These are phyloP conservation scores for Tribolium freemani DNA, from an alignment of 2,888 invertebrate species.

Conservation along the genomic window DNA sequence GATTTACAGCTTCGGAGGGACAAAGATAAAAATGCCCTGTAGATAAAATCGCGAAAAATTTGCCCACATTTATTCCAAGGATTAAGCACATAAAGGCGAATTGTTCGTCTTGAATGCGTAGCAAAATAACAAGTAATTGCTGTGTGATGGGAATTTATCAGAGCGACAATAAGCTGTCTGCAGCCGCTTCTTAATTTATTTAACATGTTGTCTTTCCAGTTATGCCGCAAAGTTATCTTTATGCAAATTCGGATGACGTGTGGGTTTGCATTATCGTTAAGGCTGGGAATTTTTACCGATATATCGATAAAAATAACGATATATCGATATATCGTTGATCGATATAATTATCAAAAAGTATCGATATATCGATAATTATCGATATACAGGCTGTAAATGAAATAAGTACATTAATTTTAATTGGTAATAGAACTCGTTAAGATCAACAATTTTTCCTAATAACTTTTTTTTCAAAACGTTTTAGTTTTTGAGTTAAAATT, in stretches of 20 bases:
- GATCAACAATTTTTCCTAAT: too few relatives aligned
- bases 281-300: too few relatives aligned
- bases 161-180: constrained; percentile 16
- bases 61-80: not conserved
- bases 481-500: too few relatives aligned
- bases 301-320: too few relatives aligned
- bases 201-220: constrained; percentile 20
- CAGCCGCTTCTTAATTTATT: constrained; percentile 16
- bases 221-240: constrained; percentile 13
- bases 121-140: constrained; percentile 25
- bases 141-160: constrained; percentile 16
- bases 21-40: not conserved
- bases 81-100: constrained; percentile 16
- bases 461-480: too few relatives aligned
- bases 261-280: too few relatives aligned
- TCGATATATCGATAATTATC: too few relatives aligned
- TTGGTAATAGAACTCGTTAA: too few relatives aligned
- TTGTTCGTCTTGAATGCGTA: constrained; percentile 14
- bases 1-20: not conserved
- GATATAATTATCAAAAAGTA: too few relatives aligned
- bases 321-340: too few relatives aligned
- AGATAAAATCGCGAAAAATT: not conserved
- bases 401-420: too few relatives aligned
- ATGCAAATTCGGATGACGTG: constrained; percentile 23
- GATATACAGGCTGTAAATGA: too few relatives aligned